Percentiles rank a stretch among this genome's conserved stretches.
These are phyloP conservation scores for Hoplostethus atlanticus DNA, from an alignment of 2,797 vertebrate genomes.

Conservation along the genomic window DNA sequence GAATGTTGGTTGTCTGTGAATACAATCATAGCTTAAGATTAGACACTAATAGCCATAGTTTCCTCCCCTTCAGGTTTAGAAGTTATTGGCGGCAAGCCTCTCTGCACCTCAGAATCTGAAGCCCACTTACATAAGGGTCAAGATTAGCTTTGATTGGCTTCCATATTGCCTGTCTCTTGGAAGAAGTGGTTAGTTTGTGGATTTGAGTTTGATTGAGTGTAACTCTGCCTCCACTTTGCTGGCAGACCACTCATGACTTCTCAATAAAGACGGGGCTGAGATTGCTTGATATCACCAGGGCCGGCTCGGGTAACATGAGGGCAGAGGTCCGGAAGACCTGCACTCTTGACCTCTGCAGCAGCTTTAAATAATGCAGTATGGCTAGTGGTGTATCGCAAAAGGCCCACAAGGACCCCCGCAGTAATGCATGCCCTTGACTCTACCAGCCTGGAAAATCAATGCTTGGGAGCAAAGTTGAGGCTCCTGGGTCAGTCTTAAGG, in stretches of 20 bases:
- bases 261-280: slow-evolving; percentile 30
- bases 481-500: slow-evolving; percentile 54
- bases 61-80: background rate
- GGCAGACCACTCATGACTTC: slow-evolving; percentile 43
- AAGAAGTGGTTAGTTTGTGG: slow-evolving; percentile 17
- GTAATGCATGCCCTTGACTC: slow-evolving; percentile 53
- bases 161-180: slow-evolving; percentile 5
- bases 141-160: slow-evolving; percentile 42
- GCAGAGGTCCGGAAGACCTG: slow-evolving; percentile 39
- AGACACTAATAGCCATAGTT: slow-evolving; percentile 40
- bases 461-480: slow-evolving; percentile 44
- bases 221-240: slow-evolving; percentile 21
- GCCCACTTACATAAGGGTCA: slow-evolving; percentile 25
- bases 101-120: slow-evolving; percentile 17
- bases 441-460: slow-evolving; percentile 71
- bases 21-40: slow-evolving; percentile 50
- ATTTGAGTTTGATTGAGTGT: slow-evolving; percentile 44
- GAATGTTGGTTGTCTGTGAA: slow-evolving; percentile 56
- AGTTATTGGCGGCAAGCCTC: slow-evolving; percentile 1
- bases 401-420: slow-evolving; percentile 21
- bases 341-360: slow-evolving; percentile 52
- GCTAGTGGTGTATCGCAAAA: slow-evolving; percentile 39
- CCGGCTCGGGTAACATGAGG: slow-evolving; percentile 16
- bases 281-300: slow-evolving; percentile 24
- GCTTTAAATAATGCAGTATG: slow-evolving; percentile 71